These are phyloP conservation scores for Enteromius trimaculatus DNA, from an alignment of 2,797 vertebrate genomes.

Conservation along the genomic window DNA sequence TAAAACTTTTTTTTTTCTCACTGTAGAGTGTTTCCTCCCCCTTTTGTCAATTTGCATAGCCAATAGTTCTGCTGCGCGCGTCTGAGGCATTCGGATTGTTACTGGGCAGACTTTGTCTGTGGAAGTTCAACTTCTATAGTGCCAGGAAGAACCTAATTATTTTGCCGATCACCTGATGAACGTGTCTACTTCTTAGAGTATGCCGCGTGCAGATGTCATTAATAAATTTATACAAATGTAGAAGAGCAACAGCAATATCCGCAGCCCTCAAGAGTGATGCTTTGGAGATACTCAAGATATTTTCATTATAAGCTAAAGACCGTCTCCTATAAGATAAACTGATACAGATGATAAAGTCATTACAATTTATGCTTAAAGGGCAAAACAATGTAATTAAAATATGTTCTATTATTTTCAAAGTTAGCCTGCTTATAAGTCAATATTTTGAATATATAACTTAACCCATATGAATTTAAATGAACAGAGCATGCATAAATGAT, in stretches of 20 bases:
- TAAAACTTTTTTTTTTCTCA: slow-evolving; percentile 81
- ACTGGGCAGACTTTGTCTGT: slow-evolving; percentile 88
- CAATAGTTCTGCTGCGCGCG: slow-evolving; percentile 86
- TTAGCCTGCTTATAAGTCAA: not conserved
- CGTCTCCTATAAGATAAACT: not conserved
- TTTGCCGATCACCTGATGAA: slow-evolving; percentile 29
- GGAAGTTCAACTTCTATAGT: slow-evolving; percentile 8
- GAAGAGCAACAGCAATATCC: not conserved
- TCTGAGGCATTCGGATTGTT: slow-evolving; percentile 88
- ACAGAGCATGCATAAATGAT: not conserved
- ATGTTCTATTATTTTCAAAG: not conserved
- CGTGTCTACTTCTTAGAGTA: not conserved
- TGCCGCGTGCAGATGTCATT: not conserved
- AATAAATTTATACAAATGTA: not conserved
- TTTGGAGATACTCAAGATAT: not conserved
- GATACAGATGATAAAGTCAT: not conserved
- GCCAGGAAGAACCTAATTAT: slow-evolving; percentile 28
- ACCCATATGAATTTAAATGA: not conserved
- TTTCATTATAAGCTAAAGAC: not conserved
- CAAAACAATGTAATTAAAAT: not conserved
- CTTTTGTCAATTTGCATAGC: slow-evolving; percentile 86
- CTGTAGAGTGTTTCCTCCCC: slow-evolving; percentile 83
- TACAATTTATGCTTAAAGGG: not conserved
- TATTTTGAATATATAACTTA: not conserved
- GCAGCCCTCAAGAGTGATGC: not conserved